Base-by-base conservation (phyloP, 2,797 vertebrate species). In the Remorina albescens region DNA sequence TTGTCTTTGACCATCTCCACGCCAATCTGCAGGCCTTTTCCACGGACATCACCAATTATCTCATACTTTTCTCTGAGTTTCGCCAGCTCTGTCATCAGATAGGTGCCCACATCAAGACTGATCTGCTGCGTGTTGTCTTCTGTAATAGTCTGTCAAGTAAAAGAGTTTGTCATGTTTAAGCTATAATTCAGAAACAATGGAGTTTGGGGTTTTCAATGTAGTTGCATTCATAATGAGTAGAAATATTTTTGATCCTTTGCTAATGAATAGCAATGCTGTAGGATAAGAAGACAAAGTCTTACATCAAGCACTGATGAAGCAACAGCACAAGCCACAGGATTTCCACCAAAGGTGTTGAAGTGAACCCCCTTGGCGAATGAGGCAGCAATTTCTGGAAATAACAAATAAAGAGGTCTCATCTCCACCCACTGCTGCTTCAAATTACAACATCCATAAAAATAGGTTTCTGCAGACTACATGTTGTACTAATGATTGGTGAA, bases 1-100 rank as follows among this genome's bases (percentile, higher is more conserved):
- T 98, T 98, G 84, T 98, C 94, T 83, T 89, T 94, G 56, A 99
- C 97, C 97, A 99, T 97, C 90, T 99, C 97, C 74, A 99, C 85
- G 0, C 97, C 97, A 1, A 99, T 95, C 93, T 94, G 94, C 67
- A 99, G 95, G 50, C 98, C 98, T 88, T 98, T 99, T 60, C 98
- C 98, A 32, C 98, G 95, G 50, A 99, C 96, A 9, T 99, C 98
- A 15, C 98, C 98, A 2, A 99, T 67, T 1, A 98, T 95, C 80
- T 99, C 95, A 0, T 96, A 96, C 70, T 95, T 93, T 71, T 98
- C 95, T 50, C 96, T 92, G 55, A 99, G 91, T 74, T 97, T 95
- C 34, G 96, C 96, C 71, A 99, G 49, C 86, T 96, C 91, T 8
- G 87, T 90, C 53, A 99, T 71, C 80, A 98, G 71, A 53, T 98